A percentile compares a stretch with the other conserved stretches of the same genome.
phyloP scores from a whole-genome alignment of 1,140 invertebrate genomes.

The Antheraea mylitta region DNA sequence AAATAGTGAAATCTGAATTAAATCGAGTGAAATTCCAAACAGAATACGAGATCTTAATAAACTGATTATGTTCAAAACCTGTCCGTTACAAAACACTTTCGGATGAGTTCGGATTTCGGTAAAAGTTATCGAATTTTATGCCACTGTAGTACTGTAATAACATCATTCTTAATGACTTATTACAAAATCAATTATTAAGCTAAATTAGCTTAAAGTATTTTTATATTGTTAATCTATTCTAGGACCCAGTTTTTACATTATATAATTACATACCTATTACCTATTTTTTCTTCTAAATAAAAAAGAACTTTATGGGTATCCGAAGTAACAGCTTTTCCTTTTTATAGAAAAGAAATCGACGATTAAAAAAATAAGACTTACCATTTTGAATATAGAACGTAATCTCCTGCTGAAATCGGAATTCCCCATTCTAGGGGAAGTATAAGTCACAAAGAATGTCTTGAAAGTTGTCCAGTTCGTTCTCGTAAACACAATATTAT shows the following conservation, averaged over 20 bases:
- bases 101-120: conserved; percentile 19
- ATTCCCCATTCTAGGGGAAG: conserved; percentile 36
- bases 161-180: conserved; percentile 17
- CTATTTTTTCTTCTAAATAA: too few relatives aligned
- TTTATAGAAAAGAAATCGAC: neutral
- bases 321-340: too few relatives aligned
- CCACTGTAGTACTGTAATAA: conserved; percentile 12
- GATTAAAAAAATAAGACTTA: conserved; percentile 24
- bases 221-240: neutral
- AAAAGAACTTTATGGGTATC: too few relatives aligned
- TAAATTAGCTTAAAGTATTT: neutral
- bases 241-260: neutral
- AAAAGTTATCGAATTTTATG: conserved; percentile 26
- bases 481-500: conserved; percentile 37
- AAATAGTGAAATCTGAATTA: conserved; percentile 32
- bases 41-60: conserved; percentile 21
- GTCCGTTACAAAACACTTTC: conserved; percentile 29
- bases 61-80: conserved; percentile 32
- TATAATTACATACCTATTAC: neutral
- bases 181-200: conserved; percentile 16
- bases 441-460: conserved; percentile 44
- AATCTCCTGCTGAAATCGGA: conserved; percentile 24
- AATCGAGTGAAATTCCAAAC: conserved; percentile 31
- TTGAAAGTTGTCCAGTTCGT: conserved; percentile 29
- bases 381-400: conserved; percentile 36